Conservation (phyloP, 1,140 invertebrate species). For the Goniozus legneri region DNA sequence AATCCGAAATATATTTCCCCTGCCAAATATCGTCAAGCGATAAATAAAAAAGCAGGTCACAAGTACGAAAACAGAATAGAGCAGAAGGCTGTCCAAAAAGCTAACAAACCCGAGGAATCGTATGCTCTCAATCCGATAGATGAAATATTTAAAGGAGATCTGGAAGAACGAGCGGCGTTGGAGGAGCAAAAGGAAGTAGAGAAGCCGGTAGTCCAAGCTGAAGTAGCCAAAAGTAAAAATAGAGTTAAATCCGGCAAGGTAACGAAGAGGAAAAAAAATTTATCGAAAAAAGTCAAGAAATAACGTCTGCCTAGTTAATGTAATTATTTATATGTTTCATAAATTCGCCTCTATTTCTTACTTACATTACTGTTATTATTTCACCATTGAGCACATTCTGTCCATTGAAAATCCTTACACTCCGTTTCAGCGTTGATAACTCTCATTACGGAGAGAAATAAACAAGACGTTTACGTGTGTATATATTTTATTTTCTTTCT, state of each 20-base stretch:
- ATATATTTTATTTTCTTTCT: no score
- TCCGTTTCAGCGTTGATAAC: no score
- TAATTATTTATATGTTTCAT: not conserved
- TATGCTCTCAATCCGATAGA: constrained; percentile 65
- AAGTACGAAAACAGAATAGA: constrained; percentile 78
- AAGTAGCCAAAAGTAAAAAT: constrained; percentile 33
- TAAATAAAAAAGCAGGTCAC: constrained; percentile 66
- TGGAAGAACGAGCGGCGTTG: constrained; percentile 46
- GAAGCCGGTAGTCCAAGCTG: not conserved
- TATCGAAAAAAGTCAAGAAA: constrained; percentile 19
- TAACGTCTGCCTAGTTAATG: constrained; percentile 8
- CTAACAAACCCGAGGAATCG: constrained; percentile 66
- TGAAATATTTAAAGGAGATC: constrained; percentile 63
- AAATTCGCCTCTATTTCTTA: no score
- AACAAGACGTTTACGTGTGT: no score
- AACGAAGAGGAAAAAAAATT: constrained; percentile 19
- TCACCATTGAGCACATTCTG: no score
- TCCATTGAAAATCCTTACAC: no score
- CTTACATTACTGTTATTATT: no score
- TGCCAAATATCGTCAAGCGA: constrained; percentile 69
- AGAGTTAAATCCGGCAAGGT: constrained; percentile 40
- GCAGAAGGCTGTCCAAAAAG: constrained; percentile 71
- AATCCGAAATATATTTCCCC: constrained; percentile 93
- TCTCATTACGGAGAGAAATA: no score
- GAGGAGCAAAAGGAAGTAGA: constrained; percentile 25